These are phyloP conservation scores for Tetheella fluctuosa DNA, from an alignment of 2,888 invertebrate species.

Conservation along the genomic window DNA sequence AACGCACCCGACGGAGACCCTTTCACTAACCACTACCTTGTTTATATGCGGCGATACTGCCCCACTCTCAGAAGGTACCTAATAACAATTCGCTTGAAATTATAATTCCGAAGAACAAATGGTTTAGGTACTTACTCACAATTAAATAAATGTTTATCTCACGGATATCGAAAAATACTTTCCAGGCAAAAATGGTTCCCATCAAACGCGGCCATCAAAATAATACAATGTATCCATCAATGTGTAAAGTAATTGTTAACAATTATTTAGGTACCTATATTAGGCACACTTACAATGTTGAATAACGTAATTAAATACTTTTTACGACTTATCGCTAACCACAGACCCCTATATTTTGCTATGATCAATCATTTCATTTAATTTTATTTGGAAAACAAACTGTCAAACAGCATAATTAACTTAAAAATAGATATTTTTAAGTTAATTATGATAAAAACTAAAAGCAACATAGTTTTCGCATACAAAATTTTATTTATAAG, in stretches of 20 bases:
- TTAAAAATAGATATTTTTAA: too few species aligned
- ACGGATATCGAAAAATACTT: slow-evolving; percentile 26
- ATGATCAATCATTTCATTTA: too few species aligned
- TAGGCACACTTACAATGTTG: not conserved
- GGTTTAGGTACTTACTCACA: not conserved
- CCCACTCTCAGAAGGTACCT: slow-evolving; percentile 14
- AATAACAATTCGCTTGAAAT: slow-evolving; percentile 33
- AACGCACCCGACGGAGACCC: slow-evolving; percentile 48
- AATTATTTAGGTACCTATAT: slow-evolving; percentile 13
- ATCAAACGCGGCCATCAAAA: slow-evolving; percentile 18
- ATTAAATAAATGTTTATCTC: slow-evolving; percentile 27
- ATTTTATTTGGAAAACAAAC: too few species aligned
- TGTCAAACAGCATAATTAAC: too few species aligned
- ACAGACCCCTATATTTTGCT: too few species aligned
- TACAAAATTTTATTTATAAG: too few species aligned
- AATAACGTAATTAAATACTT: not conserved
- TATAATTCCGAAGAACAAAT: slow-evolving; percentile 24
- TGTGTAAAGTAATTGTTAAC: slow-evolving; percentile 36
- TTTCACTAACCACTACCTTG: slow-evolving; percentile 45
- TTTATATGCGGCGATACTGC: slow-evolving; percentile 26
- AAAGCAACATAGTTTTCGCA: too few species aligned
- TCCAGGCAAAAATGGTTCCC: slow-evolving; percentile 20
- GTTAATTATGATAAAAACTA: too few species aligned
- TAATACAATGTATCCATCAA: slow-evolving; percentile 36
- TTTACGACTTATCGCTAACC: not conserved